These are phyloP conservation scores for Zonotrichia albicollis DNA, from an alignment of 2,797 vertebrate species.

Conservation along the genomic window DNA sequence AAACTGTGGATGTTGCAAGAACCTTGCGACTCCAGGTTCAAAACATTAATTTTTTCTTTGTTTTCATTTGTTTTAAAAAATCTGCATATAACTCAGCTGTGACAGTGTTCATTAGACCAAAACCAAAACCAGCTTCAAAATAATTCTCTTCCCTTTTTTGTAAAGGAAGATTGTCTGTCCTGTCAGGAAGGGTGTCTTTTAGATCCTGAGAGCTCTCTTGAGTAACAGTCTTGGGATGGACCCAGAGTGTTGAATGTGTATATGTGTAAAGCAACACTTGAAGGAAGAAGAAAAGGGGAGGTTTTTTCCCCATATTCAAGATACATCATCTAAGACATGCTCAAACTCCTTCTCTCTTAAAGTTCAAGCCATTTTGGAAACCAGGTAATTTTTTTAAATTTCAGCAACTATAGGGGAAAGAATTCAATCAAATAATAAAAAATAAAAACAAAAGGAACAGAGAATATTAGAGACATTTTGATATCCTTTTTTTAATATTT, in stretches of 20 bases:
- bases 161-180: background rate
- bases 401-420: background rate
- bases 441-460: background rate
- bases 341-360: background rate
- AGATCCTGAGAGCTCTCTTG: background rate
- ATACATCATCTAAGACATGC: fast-evolving
- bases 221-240: background rate
- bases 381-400: background rate
- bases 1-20: background rate
- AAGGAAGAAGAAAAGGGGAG: background rate
- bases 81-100: background rate
- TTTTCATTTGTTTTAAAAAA: background rate
- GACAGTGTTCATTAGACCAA: background rate
- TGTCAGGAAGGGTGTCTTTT: background rate
- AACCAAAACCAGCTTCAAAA: background rate
- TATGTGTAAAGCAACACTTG: background rate
- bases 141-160: background rate
- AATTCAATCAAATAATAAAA: background rate
- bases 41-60: background rate
- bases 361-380: background rate
- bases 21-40: background rate
- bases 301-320: background rate
- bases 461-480: background rate
- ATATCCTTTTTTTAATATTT: background rate
- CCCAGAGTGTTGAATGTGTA: background rate